Conservation (phyloP, 2,797 vertebrate species). For the Malacoraja senta region DNA sequence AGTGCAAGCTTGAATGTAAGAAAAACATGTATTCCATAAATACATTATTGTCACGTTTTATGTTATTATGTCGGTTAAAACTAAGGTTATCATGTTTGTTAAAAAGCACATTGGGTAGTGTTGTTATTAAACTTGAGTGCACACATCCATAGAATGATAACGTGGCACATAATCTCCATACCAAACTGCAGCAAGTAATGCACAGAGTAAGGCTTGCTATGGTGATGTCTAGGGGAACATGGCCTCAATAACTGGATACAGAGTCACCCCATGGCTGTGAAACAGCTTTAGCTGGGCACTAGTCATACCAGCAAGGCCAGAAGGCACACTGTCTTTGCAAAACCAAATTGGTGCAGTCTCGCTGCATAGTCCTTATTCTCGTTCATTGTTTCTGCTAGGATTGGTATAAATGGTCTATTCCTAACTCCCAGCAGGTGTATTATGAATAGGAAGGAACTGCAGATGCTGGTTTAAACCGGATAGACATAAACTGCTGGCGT, state of each 20-base stretch:
- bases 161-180: too few species aligned
- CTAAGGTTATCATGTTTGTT: background rate
- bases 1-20: background rate
- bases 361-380: background rate
- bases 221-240: background rate
- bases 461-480: too few species aligned
- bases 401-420: background rate
- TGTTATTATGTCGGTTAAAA: background rate
- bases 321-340: background rate
- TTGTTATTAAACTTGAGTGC: background rate
- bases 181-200: background rate
- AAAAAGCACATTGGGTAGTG: background rate
- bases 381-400: background rate
- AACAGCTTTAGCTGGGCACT: background rate
- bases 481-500: too few species aligned
- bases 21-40: background rate
- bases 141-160: background rate
- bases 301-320: background rate
- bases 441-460: too few species aligned
- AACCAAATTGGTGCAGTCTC: background rate
- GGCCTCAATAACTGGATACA: background rate
- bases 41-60: background rate
- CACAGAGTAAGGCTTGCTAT: background rate
- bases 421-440: too few species aligned
- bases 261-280: background rate